phyloP scores from a whole-genome alignment of 2,888 invertebrate species.

The Syritta pipiens region DNA sequence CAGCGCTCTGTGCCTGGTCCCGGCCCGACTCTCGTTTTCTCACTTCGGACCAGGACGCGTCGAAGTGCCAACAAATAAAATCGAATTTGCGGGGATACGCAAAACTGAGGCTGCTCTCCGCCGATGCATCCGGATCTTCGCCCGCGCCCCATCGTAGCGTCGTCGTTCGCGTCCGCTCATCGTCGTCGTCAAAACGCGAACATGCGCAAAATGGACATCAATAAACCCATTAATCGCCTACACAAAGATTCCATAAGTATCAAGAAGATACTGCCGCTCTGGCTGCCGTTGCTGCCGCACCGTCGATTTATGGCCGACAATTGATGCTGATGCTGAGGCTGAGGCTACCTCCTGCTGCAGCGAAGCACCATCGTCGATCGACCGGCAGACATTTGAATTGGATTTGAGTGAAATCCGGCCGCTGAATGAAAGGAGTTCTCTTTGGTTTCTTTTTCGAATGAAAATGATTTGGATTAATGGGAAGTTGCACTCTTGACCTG shows the following conservation, averaged over 20 bases:
- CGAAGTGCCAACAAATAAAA: conserved; percentile 68
- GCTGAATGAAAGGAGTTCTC: conserved; percentile 9
- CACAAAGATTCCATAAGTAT: conserved; percentile 68
- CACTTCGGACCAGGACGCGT: conserved; percentile 30
- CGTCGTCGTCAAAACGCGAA: conserved; percentile 54
- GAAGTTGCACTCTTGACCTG: conserved; percentile 56
- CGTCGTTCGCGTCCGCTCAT: conserved; percentile 7
- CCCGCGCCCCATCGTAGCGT: background rate
- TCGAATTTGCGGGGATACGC: conserved; percentile 59
- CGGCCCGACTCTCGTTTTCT: conserved; percentile 64
- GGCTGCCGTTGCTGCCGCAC: conserved; percentile 57
- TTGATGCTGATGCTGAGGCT: conserved; percentile 49
- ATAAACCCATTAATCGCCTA: conserved; percentile 72
- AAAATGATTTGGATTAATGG: conserved; percentile 52
- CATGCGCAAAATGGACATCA: conserved; percentile 70
- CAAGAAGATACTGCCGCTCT: conserved; percentile 48
- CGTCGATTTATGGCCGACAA: conserved; percentile 57
- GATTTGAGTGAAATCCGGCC: conserved; percentile 25
- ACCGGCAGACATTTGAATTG: conserved; percentile 51
- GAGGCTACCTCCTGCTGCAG: conserved; percentile 40
- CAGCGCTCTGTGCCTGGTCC: conserved; percentile 22
- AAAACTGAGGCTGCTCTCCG: conserved; percentile 41
- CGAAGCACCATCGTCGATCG: conserved; percentile 9
- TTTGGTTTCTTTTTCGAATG: conserved; percentile 3
- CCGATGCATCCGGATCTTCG: background rate